phyloP scores from a whole-genome alignment of 2,797 vertebrate genomes.

The Echeneis naucrates region DNA sequence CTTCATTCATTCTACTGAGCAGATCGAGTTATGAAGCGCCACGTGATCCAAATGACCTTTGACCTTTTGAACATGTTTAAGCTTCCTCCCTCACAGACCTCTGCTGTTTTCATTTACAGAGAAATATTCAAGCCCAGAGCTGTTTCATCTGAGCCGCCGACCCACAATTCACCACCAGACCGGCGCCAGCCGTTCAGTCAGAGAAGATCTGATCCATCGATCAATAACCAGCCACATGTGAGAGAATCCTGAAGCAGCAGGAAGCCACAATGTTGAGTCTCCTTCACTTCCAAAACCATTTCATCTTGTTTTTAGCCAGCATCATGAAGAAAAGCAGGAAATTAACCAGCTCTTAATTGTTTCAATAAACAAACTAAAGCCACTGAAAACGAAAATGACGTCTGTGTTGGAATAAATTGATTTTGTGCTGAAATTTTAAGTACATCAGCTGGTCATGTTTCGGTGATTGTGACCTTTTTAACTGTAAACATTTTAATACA shows the following conservation, averaged over 20 bases:
- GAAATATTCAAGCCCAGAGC: slow-evolving; percentile 8
- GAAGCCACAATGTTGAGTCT: background rate
- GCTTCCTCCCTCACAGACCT: background rate
- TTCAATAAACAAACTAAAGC: too few species aligned
- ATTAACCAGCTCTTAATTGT: too few species aligned
- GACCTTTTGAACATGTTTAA: background rate
- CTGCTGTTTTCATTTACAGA: slow-evolving; percentile 7
- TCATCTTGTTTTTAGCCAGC: too few species aligned
- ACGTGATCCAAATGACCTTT: background rate
- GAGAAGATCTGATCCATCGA: background rate
- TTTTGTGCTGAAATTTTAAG: too few species aligned
- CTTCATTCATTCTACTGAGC: background rate
- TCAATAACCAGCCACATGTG: slow-evolving; percentile 9
- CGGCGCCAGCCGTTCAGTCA: too few species aligned
- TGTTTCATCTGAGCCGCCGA: background rate
- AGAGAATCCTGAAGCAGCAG: slow-evolving; percentile 7
- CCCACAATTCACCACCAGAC: background rate
- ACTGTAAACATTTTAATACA: too few species aligned
- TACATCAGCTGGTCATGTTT: too few species aligned
- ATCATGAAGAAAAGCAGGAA: too few species aligned
- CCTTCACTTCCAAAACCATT: too few species aligned
- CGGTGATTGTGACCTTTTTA: too few species aligned
- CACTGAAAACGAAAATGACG: too few species aligned
- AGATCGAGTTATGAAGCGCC: background rate
- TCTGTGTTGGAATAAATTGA: too few species aligned